These are phyloP conservation scores for Tachina lurida DNA, from an alignment of 2,888 invertebrate species.

Conservation along the genomic window DNA sequence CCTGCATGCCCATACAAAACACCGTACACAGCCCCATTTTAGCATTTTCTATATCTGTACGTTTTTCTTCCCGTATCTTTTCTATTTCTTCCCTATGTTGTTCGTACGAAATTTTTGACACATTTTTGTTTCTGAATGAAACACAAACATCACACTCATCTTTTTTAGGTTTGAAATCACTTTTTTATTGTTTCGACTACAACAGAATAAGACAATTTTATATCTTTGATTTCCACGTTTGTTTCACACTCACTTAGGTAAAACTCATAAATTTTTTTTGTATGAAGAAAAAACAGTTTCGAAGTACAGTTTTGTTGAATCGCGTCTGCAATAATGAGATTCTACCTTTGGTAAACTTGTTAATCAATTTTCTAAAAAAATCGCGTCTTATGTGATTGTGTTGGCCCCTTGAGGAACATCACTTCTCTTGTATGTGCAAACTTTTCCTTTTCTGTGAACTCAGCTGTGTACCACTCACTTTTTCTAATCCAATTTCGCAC, in stretches of 20 bases:
- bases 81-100: too few relatives aligned
- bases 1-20: too few relatives aligned
- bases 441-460: conserved; percentile 28
- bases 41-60: too few relatives aligned
- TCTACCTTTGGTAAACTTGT: conserved; percentile 41
- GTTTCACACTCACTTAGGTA: conserved; percentile 37
- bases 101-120: too few relatives aligned
- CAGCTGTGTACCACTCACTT: conserved; percentile 17
- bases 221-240: conserved; percentile 31
- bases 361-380: conserved; percentile 42
- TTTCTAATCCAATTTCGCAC: background rate
- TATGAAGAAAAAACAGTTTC: conserved; percentile 44
- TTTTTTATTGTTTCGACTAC: conserved; percentile 42
- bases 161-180: too few relatives aligned
- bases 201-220: conserved; percentile 37
- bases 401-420: conserved; percentile 33
- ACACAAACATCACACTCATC: too few relatives aligned
- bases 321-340: conserved; percentile 40
- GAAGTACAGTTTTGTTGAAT: conserved; percentile 41
- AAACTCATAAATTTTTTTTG: conserved; percentile 32
- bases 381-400: conserved; percentile 29
- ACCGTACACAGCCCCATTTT: too few relatives aligned
- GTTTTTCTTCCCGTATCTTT: too few relatives aligned
- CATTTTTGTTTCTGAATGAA: too few relatives aligned
- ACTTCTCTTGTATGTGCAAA: conserved; percentile 37